Percentiles rank a stretch among this genome's conserved stretches.
These are phyloP conservation scores for Caenorhabditis wallacei DNA, from an alignment of 2,888 invertebrate species.

Conservation along the genomic window DNA sequence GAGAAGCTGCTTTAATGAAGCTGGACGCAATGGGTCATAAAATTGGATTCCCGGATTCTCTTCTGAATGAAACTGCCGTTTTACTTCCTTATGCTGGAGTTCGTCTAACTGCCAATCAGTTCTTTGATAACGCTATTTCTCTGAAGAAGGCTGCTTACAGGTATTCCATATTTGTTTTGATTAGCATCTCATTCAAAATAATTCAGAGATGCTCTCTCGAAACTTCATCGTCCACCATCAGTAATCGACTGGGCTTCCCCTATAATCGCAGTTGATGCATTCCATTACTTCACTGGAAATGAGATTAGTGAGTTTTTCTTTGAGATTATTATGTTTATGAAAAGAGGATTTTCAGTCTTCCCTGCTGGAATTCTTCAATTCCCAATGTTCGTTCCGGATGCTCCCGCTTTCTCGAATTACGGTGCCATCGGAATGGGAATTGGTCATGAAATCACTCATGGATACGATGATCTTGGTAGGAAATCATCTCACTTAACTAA, in stretches of 20 bases:
- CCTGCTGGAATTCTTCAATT: conserved; percentile 80
- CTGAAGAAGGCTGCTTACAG: conserved; percentile 72
- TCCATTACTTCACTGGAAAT: conserved; percentile 77
- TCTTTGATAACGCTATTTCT: conserved; percentile 77
- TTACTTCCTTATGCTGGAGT: conserved; percentile 74
- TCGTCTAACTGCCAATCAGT: conserved; percentile 72
- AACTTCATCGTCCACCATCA: conserved; percentile 60
- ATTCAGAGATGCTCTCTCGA: conserved; percentile 60
- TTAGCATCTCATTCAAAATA: background rate
- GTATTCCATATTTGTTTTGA: conserved; percentile 14
- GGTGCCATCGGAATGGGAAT: conserved; percentile 80
- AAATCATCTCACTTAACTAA: background rate
- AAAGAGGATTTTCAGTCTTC: conserved; percentile 67
- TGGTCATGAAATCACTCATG: conserved; percentile 81
- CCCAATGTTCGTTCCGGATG: conserved; percentile 77
- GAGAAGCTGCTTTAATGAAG: conserved; percentile 75
- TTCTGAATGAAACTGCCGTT: conserved; percentile 75
- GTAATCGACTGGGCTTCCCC: conserved; percentile 74
- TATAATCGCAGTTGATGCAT: conserved; percentile 76
- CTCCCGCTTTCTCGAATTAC: conserved; percentile 77
- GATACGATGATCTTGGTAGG: conserved; percentile 77
- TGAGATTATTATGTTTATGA: background rate
- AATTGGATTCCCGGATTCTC: conserved; percentile 74
- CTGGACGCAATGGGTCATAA: conserved; percentile 77
- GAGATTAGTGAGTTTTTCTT: conserved; percentile 74